phyloP scores from a whole-genome alignment of 2,888 invertebrate genomes.

The Trichopria drosophilae region DNA sequence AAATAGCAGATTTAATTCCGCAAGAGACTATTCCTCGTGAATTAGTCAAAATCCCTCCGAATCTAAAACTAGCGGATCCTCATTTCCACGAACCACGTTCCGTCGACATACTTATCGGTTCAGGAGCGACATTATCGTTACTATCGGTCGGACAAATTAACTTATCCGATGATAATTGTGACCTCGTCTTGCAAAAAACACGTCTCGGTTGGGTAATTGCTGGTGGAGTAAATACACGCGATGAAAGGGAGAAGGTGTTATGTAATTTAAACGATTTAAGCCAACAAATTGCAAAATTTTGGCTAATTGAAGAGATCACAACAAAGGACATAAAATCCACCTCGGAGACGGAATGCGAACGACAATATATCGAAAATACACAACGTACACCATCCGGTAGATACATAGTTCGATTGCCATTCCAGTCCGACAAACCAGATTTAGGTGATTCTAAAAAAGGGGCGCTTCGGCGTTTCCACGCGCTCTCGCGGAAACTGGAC shows the following conservation, averaged over 20 bases:
- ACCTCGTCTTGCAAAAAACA: constrained; percentile 31
- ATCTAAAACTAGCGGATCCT: too few species aligned
- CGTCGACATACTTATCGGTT: constrained; percentile 23
- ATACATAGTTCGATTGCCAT: too few species aligned
- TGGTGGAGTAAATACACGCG: too few species aligned
- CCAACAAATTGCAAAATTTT: too few species aligned
- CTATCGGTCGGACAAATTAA: constrained; percentile 29
- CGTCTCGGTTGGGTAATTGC: constrained; percentile 31
- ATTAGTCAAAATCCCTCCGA: constrained; percentile 13
- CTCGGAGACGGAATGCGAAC: constrained; percentile 26
- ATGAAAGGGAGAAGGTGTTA: too few species aligned
- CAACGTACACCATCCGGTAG: constrained; percentile 1
- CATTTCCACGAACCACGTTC: too few species aligned
- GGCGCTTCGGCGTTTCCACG: constrained; percentile 39
- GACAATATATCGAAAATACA: constrained; percentile 18
- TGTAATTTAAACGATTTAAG: constrained; percentile 13
- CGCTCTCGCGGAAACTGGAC: too few species aligned
- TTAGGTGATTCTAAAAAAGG: constrained; percentile 27
- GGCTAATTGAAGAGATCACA: constrained; percentile 31
- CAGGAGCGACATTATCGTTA: constrained; percentile 22
- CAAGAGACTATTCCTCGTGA: too few species aligned
- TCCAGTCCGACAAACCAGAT: too few species aligned
- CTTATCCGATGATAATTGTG: constrained; percentile 10
- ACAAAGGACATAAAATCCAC: neutral
- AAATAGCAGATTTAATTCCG: too few species aligned